Conservation (phyloP, 2,113 vertebrate species). For the Pseudonaja textilis region DNA sequence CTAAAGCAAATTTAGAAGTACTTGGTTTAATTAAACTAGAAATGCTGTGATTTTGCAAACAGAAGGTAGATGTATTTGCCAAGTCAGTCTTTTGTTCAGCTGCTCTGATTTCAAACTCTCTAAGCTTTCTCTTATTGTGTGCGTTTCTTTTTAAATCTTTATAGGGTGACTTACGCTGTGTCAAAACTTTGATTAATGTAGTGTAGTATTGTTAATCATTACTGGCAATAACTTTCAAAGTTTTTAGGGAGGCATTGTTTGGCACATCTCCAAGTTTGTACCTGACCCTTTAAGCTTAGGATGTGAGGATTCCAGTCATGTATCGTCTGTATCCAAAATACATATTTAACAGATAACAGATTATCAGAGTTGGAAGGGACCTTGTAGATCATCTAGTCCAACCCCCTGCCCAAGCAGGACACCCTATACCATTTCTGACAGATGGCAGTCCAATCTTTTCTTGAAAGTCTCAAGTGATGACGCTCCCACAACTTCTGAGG, state of each 20-base stretch:
- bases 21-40: neutral
- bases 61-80: neutral
- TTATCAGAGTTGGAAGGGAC: too few relatives aligned
- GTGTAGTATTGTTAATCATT: neutral
- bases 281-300: neutral
- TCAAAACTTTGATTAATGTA: neutral
- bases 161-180: neutral
- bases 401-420: too few relatives aligned
- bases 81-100: neutral
- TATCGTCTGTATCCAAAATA: neutral
- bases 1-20: neutral
- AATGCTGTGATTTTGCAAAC: neutral
- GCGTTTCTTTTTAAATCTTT: neutral
- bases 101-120: neutral
- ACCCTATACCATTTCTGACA: too few relatives aligned
- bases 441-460: too few relatives aligned
- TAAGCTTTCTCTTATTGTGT: neutral
- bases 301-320: neutral
- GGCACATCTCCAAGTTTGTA: neutral
- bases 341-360: neutral
- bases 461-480: too few relatives aligned
- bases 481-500: too few relatives aligned
- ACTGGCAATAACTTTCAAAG: neutral
- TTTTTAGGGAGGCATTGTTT: neutral
- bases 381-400: too few relatives aligned